These are phyloP conservation scores for Montipora capricornis DNA, from an alignment of 64 coral and sea anemone species.

Conservation along the genomic window DNA sequence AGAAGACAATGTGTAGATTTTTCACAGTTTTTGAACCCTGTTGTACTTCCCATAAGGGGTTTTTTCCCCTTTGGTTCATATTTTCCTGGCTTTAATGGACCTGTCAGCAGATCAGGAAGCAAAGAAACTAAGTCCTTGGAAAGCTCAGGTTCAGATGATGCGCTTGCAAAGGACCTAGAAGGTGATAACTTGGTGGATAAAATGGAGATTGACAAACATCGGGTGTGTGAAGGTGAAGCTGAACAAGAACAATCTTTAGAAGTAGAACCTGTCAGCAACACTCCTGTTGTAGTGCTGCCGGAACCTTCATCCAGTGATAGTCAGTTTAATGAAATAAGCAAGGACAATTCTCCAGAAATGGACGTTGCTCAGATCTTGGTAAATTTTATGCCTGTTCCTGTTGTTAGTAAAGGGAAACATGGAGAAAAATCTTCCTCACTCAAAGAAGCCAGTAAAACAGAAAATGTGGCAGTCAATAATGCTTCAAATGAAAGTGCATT, in stretches of 20 bases:
- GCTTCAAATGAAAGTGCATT: conserved; percentile 2
- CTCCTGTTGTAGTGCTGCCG: neutral
- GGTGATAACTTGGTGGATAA: neutral
- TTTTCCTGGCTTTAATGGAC: neutral
- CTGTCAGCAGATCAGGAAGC: neutral
- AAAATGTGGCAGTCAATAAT: neutral
- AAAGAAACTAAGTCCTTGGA: neutral
- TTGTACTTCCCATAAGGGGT: conserved; percentile 10
- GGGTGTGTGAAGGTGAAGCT: neutral
- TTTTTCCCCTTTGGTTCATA: conserved; percentile 28
- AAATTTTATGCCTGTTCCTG: conserved; percentile 78
- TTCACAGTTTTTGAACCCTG: neutral
- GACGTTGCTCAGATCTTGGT: conserved; percentile 90
- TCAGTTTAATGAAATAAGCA: neutral
- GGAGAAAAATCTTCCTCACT: neutral
- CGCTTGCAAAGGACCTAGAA: neutral
- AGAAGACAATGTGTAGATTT: neutral
- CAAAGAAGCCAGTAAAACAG: neutral
- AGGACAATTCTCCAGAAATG: conserved; percentile 68
- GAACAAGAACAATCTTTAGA: neutral
- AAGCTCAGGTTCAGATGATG: neutral
- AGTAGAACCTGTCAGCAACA: neutral
- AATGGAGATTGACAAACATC: neutral
- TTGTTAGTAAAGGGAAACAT: conserved; percentile 42
- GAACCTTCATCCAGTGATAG: neutral